Evolutionary conservation across 2,797 vertebrate genomes (phyloP).

Genomic region (Melanotaenia pygmaea): DNA sequence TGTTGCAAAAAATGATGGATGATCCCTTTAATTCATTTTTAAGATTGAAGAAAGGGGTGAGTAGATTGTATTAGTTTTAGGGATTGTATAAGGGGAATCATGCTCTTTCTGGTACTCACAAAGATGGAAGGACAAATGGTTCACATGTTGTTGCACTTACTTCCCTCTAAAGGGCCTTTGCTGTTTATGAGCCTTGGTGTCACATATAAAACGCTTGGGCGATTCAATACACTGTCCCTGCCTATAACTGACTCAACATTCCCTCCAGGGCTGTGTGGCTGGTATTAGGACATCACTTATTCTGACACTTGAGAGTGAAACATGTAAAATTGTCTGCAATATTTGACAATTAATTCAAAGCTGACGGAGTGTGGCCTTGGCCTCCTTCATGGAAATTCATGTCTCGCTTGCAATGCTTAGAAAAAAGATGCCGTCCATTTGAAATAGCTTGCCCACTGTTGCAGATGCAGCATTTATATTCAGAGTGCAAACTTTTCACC

Average conservation of each 20-base stretch:
- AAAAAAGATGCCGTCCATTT: slow-evolving; percentile 29
- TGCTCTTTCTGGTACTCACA: slow-evolving; percentile 21
- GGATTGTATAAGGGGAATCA: slow-evolving; percentile 9
- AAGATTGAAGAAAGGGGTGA: slow-evolving; percentile 13
- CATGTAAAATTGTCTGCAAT: slow-evolving; percentile 71
- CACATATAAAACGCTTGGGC: slow-evolving; percentile 72
- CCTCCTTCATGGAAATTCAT: slow-evolving; percentile 59
- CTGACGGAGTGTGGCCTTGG: slow-evolving; percentile 62
- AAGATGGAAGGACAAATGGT: slow-evolving; percentile 19
- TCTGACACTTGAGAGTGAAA: slow-evolving; percentile 71
- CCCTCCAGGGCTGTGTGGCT: slow-evolving; percentile 62
- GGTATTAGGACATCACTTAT: slow-evolving; percentile 76
- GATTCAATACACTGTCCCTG: slow-evolving; percentile 71
- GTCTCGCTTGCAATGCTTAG: slow-evolving; percentile 52
- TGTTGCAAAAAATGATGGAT: slow-evolving; percentile 38
- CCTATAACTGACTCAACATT: slow-evolving; percentile 66
- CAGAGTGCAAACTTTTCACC: slow-evolving; percentile 51
- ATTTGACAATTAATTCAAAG: slow-evolving; percentile 78
- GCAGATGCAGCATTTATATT: slow-evolving; percentile 55
- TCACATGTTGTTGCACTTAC: slow-evolving; percentile 42
- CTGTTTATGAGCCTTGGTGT: slow-evolving; percentile 75
- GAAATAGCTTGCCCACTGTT: slow-evolving; percentile 19
- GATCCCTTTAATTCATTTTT: slow-evolving; percentile 25
- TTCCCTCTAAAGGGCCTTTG: slow-evolving; percentile 46
- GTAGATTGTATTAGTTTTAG: slow-evolving; percentile 36